Evolutionary conservation across 2,797 vertebrate genomes (phyloP), one percentile per base, ranked within the genome.

Genomic region (Sebastes cheni): DNA sequence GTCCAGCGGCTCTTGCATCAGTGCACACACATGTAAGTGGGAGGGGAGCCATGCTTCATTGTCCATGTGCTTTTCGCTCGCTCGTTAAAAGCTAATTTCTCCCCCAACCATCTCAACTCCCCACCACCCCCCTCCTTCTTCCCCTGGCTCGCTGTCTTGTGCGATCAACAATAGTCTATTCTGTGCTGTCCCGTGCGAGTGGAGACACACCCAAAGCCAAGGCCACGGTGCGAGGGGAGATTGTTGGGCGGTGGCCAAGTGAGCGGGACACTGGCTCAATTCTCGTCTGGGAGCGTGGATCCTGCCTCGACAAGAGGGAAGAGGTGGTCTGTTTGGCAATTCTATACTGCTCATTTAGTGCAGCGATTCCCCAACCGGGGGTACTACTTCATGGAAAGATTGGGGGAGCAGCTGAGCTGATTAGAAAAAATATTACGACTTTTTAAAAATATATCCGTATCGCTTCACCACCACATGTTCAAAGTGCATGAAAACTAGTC

Each of bases 111-210:
- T 67, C 83, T 75, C 77, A 9, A 0, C 70, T 18, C 20, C 70
- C 30, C 74, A 30, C 64, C 79, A 12, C 82, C 30, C 6, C 58
- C 66, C 85, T 76, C 67, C 77, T 70, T 62, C 85, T 84, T 77
- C 81, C 91, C 85, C 75, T 81, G 79, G 56, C 86, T 86, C 78
- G 87, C 88, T 85, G 91, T 93, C 92, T 92, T 95, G 85, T 87
- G 84, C 72, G 25, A 82, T 90, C 92, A 95, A 95, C 94, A 95
- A 95, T 95, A 94, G 93, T 85, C 93, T 93, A 94, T 95, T 95
- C 91, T 95, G 93, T 93, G 88, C 72, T 29, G 91, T 95, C 92
- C 92, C 91, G 86, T 94, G 91, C 87, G 71, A 93, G 86, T 75
- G 79, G 67, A 80, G 92, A 88, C 92, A 94, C 93, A 91, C 93